Evolutionary conservation across 2,888 invertebrate genomes (phyloP), one percentile per base, ranked within the genome.

Genomic region (Acleris holmiana): DNA sequence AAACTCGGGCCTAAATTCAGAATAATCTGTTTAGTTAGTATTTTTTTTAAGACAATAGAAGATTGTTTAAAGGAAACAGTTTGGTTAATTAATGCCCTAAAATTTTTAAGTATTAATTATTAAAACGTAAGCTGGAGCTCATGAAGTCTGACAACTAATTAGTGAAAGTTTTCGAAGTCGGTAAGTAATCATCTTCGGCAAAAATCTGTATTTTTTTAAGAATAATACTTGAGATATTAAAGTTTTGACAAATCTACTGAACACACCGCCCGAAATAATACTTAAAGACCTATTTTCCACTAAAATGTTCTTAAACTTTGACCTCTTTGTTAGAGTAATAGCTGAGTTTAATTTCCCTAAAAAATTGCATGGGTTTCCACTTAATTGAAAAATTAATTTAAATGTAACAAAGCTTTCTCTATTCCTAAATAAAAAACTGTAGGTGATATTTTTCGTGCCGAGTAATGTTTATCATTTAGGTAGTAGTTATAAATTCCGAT

Each of bases 281-380:
- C 23, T 54, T 23, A 3, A 54, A 23, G 50, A 55, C 44, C 60
- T 65, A 60, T 65, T 65, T 63, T 55, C 48, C 15, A 46, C 54
- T 55, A 65, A 60, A 60, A 55, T 60, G 55, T 65, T 65, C 60
- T 18, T 29, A 55, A 60, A 65, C 44, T 65, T 65, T 54, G 54
- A 65, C 54, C 47, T 59, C 64, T 55, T n/a, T 46, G 49, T 65
- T 41, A 35, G 65, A 60, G 55, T 60, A 60, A 55, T 65, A 55
- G 55, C 46, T 18, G 23, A 60, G 55, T 55, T 59, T n/a, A 49
- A 49, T 65, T 60, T 65, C 49, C 59, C 55, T 65, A 46, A 53
- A 18, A 25, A 64, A 53, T 64, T 59, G 47, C 53, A 50, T 54
- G 29, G 65, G 6, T 25, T 15, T n/a, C 41, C 35, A 54, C 46